A percentile compares a stretch with the other conserved stretches of the same genome.
These are phyloP conservation scores for Stegodyphus dumicola DNA, from an alignment of 1,140 invertebrate species.

Conservation along the genomic window DNA sequence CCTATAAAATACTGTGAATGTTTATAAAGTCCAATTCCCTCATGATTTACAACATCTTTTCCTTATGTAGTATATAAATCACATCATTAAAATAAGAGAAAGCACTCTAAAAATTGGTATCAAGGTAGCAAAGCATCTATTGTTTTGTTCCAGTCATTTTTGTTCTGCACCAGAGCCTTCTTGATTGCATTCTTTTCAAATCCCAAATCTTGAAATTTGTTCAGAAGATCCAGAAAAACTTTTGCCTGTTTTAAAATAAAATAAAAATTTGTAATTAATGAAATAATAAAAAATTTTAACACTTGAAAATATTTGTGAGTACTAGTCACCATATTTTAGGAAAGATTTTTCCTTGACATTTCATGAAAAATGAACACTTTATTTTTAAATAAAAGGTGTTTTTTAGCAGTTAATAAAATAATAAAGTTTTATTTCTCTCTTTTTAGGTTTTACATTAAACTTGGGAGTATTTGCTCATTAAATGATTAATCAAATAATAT, in stretches of 20 bases:
- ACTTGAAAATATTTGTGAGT: too few species aligned
- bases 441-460: too few species aligned
- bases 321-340: too few species aligned
- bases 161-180: constrained; percentile 78
- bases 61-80: background rate
- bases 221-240: constrained; percentile 72
- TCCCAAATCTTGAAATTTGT: constrained; percentile 83
- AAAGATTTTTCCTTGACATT: too few species aligned
- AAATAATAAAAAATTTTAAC: background rate
- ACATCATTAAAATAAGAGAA: background rate
- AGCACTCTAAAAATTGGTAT: background rate
- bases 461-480: too few species aligned
- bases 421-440: too few species aligned
- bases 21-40: too few species aligned
- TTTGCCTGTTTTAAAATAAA: constrained; percentile 66
- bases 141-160: constrained; percentile 87
- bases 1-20: too few species aligned
- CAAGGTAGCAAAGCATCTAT: constrained; percentile 72
- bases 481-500: too few species aligned
- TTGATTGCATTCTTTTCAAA: constrained; percentile 82
- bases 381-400: too few species aligned
- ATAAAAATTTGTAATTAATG: background rate
- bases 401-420: too few species aligned
- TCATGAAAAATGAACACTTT: too few species aligned
- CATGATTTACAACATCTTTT: background rate